Percentiles rank a stretch among this genome's conserved stretches.
Conservation (phyloP, 2,888 invertebrate genomes). For the Diadegma fenestrale region DNA sequence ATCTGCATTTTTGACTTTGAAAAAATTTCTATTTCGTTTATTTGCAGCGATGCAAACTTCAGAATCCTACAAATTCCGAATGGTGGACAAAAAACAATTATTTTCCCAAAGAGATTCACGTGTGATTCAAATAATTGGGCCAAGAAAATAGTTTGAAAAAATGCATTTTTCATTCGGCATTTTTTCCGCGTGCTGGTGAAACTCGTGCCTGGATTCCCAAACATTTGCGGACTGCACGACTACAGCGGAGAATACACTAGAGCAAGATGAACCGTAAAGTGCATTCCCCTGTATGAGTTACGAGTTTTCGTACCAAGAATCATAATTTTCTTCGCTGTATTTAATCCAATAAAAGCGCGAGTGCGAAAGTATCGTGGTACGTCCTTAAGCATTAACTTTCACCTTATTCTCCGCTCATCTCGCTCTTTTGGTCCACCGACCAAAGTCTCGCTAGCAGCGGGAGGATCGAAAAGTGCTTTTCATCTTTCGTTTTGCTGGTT, state of each 20-base stretch:
- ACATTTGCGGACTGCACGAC: slow-evolving; percentile 41
- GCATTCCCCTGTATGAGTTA: slow-evolving; percentile 59
- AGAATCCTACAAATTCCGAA: no score
- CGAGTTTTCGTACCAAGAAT: slow-evolving; percentile 53
- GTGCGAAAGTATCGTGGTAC: slow-evolving; percentile 39
- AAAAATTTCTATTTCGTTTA: no score
- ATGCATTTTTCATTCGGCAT: background rate
- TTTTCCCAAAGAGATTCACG: background rate
- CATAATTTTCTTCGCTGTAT: slow-evolving; percentile 26
- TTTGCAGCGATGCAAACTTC: no score
- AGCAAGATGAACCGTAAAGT: slow-evolving; percentile 30
- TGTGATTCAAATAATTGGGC: background rate
- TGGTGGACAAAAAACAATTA: background rate
- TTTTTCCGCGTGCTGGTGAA: background rate
- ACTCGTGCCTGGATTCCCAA: background rate
- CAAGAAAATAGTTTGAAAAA: background rate
- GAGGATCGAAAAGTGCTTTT: slow-evolving; percentile 35
- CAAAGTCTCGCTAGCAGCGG: background rate
- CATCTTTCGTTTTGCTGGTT: slow-evolving; percentile 60
- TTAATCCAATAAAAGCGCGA: slow-evolving; percentile 6
- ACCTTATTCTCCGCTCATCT: slow-evolving; percentile 25
- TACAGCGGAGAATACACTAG: slow-evolving; percentile 8
- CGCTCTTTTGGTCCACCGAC: slow-evolving; percentile 8
- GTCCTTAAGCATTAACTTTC: slow-evolving; percentile 51
- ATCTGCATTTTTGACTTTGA: no score